Percentiles rank a stretch among this genome's conserved stretches.
phyloP scores from a whole-genome alignment of 2,113 vertebrate species.

The Myodes glareolus region DNA sequence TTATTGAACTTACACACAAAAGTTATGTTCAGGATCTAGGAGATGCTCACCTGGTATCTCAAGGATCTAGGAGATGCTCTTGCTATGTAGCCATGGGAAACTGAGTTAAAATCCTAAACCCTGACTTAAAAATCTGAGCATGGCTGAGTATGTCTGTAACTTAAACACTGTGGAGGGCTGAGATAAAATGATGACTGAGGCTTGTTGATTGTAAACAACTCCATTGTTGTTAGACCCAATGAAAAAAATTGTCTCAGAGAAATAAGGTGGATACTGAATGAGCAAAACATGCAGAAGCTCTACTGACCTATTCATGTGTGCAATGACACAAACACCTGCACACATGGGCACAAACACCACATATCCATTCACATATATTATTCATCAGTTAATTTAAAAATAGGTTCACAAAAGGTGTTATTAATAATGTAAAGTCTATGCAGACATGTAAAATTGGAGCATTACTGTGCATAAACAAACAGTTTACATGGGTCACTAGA shows the following conservation, averaged over 20 bases:
- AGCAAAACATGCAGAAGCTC: background rate
- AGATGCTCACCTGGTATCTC: background rate
- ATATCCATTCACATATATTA: background rate
- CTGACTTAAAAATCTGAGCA: background rate
- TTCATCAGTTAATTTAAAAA: background rate
- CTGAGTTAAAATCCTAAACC: background rate
- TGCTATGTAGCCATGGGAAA: background rate
- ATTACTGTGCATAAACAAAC: background rate
- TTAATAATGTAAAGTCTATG: background rate
- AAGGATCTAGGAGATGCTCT: too few species aligned
- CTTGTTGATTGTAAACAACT: background rate
- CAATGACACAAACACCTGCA: background rate
- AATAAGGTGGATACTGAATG: background rate
- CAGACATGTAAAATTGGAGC: background rate
- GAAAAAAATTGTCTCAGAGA: background rate
- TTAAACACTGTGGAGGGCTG: background rate
- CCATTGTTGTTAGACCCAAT: too few species aligned
- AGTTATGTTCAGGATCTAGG: too few species aligned
- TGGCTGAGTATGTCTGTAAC: background rate
- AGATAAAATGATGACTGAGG: background rate
- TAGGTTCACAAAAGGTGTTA: background rate
- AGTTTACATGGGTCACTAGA: background rate
- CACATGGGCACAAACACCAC: background rate
- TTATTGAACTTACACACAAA: too few species aligned
- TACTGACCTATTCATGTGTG: background rate